Base-by-base conservation (phyloP, 2,888 invertebrate species). In the Hartigia nigra region DNA sequence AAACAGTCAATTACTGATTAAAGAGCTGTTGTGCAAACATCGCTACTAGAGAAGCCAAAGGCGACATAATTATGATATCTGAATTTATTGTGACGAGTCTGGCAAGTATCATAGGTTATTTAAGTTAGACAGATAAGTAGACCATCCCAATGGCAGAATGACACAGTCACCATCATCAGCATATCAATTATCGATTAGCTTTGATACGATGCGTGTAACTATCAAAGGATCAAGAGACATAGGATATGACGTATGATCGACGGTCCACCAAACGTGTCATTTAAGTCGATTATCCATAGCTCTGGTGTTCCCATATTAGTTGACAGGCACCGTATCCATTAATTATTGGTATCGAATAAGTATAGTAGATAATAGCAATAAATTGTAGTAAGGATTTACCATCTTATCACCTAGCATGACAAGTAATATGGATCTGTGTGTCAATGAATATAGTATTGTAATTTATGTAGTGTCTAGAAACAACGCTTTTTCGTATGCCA, bases 321-420 rank as follows among this genome's bases (percentile, higher is more conserved):
- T 76, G 39, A 83, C 79, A 82, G 79, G 81, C 82, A 80, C 81
- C 82, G 78, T 82, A 85, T 85, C 81, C 81, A 79, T 83, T 84
- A 86, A 85, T 86, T 84, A 87, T 87, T 86, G 86, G 87, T 87
- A 87, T 89, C 86, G 87, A 87, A 87, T 89, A 88, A 86, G 88
- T 88, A 89, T 87, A 89, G 83, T 90, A 89, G 86, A 87, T 88
- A 88, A 89, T 90, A 90, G 87, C 88, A 88, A 89, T 89, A 88
- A 88, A 87, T 88, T 88, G 89, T 88, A 89, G 86, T 89, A 90
- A 90, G 87, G 88, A 88, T 89, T 88, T 88, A 88, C 87, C 88
- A 86, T 86, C 88, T 90, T 89, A 90, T 89, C 87, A 88, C 85
- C 90, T 91, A 91, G 85, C 85, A 88, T 90, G 90, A 91, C 90